A percentile compares a stretch with the other conserved stretches of the same genome.
Evolutionary conservation across 2,113 vertebrate species (phyloP).

Genomic region (Pongo abelii): DNA sequence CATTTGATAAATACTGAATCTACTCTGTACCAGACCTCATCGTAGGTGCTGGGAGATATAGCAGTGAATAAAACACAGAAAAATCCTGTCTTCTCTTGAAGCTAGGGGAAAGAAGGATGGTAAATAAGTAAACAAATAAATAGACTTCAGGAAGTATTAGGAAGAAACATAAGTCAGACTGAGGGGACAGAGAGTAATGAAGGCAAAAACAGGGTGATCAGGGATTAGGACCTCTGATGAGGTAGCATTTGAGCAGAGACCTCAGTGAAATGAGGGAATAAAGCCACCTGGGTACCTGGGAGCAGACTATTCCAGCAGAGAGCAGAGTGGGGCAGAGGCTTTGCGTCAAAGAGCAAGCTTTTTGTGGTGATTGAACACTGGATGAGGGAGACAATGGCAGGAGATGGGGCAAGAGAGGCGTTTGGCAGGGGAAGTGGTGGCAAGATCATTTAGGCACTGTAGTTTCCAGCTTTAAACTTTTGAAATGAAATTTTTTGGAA

Average conservation of each 20-base stretch:
- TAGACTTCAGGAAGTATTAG: background rate
- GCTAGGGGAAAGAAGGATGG: background rate
- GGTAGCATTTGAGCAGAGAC: background rate
- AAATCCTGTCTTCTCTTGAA: background rate
- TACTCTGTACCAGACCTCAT: background rate
- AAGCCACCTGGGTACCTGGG: background rate
- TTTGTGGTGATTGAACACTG: background rate
- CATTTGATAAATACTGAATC: background rate
- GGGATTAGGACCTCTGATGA: background rate
- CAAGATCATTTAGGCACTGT: background rate
- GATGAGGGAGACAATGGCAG: background rate
- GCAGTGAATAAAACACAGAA: background rate
- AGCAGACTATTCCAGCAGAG: background rate
- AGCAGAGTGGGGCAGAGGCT: background rate
- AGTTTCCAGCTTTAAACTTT: background rate
- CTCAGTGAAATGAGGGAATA: no score
- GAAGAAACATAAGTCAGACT: background rate
- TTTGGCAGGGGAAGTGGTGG: background rate
- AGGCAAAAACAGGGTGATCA: background rate
- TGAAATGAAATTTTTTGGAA: background rate
- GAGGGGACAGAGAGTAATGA: background rate
- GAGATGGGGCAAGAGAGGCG: background rate
- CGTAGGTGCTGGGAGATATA: background rate
- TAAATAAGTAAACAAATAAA: background rate
- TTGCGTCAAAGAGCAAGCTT: background rate